phyloP scores from a whole-genome alignment of 2,113 vertebrate genomes.

The Myocastor coypus region DNA sequence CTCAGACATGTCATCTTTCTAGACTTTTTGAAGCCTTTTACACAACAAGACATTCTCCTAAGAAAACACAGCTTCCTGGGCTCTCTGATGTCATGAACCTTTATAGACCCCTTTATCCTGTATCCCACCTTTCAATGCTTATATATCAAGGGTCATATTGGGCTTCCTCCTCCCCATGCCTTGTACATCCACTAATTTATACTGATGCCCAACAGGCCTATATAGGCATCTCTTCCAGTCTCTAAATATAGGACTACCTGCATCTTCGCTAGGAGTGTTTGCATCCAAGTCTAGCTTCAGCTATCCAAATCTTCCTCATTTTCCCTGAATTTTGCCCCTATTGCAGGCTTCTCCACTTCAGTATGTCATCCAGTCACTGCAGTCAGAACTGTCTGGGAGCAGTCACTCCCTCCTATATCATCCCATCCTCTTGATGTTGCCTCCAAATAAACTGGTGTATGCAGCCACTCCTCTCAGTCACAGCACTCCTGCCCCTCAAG shows the following conservation, averaged over 20 bases:
- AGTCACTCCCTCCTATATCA: accelerated
- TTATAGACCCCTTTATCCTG: not conserved
- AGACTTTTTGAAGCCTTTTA: not conserved
- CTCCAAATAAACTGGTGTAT: not conserved
- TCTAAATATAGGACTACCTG: too few species aligned
- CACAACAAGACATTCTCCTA: accelerated
- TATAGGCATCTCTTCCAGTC: accelerated
- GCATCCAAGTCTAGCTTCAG: not conserved
- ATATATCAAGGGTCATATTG: not conserved
- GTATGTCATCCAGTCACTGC: not conserved
- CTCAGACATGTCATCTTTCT: accelerated
- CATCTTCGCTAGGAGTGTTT: not conserved
- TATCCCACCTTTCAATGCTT: accelerated
- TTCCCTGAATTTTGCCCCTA: not conserved
- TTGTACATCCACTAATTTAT: not conserved
- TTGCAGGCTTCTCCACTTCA: too few species aligned
- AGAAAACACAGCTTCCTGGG: not conserved
- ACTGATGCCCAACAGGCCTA: not conserved
- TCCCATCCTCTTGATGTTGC: not conserved
- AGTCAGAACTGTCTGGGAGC: not conserved
- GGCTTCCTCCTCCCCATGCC: not conserved
- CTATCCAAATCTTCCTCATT: too few species aligned
- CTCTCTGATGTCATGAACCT: accelerated
- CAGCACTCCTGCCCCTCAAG: not conserved
- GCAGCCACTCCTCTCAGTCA: not conserved